Evolutionary conservation across 2,888 invertebrate genomes (phyloP).

Genomic region (Chloroclystis v-ata): DNA sequence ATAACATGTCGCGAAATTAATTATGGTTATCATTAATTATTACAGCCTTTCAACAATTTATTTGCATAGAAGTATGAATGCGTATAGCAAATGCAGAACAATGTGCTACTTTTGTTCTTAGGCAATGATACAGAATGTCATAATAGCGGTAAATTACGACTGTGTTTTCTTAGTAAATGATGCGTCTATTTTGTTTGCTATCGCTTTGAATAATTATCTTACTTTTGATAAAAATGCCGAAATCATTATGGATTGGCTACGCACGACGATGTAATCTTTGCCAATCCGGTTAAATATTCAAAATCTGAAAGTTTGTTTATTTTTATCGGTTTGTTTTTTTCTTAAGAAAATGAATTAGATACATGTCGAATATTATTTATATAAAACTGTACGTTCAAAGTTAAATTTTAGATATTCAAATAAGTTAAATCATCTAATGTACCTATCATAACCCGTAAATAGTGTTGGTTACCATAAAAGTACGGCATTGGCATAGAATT

Average conservation of each 20-base stretch:
- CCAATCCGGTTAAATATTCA: too few relatives aligned
- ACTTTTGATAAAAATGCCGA: background rate
- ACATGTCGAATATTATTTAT: too few relatives aligned
- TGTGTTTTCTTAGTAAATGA: constrained; percentile 5
- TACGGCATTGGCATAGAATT: constrained; percentile 2
- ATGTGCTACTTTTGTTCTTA: constrained; percentile 2
- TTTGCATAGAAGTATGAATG: background rate
- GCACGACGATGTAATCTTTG: too few relatives aligned
- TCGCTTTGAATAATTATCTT: background rate
- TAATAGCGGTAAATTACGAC: constrained; percentile 3
- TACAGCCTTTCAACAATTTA: too few relatives aligned
- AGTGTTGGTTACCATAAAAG: background rate
- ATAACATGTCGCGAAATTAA: constrained; percentile 4
- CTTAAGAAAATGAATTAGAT: too few relatives aligned
- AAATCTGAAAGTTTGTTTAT: too few relatives aligned
- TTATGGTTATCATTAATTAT: too few relatives aligned
- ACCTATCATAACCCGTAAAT: background rate
- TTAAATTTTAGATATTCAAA: too few relatives aligned
- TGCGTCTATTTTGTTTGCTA: background rate
- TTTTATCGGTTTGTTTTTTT: too few relatives aligned
- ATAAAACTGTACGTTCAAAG: too few relatives aligned
- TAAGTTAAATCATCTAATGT: too few relatives aligned
- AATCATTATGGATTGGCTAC: background rate
- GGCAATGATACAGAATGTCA: background rate
- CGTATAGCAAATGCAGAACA: background rate